Evolutionary conservation across 37 sponge, comb jelly and placozoan genomes (phyloP).

Genomic region (Aplysina aerophoba): DNA sequence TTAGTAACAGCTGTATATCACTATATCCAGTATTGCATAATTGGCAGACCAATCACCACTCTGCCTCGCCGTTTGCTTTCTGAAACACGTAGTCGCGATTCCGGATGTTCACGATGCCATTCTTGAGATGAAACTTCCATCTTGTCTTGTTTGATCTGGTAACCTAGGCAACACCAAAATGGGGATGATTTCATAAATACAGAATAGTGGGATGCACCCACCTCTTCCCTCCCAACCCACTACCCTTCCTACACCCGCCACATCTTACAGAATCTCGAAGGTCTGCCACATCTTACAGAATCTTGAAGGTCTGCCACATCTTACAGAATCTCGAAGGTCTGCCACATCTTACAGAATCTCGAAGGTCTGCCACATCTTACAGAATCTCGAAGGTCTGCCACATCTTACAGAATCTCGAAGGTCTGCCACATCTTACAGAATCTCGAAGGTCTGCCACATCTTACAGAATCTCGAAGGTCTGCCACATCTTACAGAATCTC

Average conservation of each 20-base stretch:
- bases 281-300: neutral
- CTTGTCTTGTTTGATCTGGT: slow-evolving; percentile 51
- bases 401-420: too few relatives aligned
- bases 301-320: neutral
- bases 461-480: too few relatives aligned
- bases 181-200: neutral
- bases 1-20: neutral
- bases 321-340: neutral
- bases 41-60: slow-evolving; percentile 92
- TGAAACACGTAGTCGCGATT: slow-evolving; percentile 92
- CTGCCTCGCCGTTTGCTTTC: slow-evolving; percentile 92
- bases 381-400: too few relatives aligned
- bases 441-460: too few relatives aligned
- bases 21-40: neutral
- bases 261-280: neutral
- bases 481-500: too few relatives aligned
- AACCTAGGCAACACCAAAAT: slow-evolving; percentile 1
- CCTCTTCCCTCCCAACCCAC: too few relatives aligned
- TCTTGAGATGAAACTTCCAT: slow-evolving; percentile 96
- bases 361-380: too few relatives aligned
- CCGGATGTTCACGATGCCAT: slow-evolving; percentile 93
- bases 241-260: too few relatives aligned
- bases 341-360: too few relatives aligned
- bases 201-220: neutral
- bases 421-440: too few relatives aligned